Base-by-base conservation (phyloP, 2,888 invertebrate genomes). In the Coenonympha glycerion region DNA sequence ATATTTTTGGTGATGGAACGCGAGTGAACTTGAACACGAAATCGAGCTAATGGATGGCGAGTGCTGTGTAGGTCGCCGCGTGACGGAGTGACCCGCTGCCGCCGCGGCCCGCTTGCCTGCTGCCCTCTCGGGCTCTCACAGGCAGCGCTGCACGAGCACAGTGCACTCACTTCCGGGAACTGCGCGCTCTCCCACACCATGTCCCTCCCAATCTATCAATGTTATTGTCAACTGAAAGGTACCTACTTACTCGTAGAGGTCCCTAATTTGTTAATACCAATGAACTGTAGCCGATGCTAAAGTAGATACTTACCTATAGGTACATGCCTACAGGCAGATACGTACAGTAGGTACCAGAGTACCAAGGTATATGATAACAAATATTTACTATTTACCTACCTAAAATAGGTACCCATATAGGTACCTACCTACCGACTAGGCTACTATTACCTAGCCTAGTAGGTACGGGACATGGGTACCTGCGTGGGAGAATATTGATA, bases 1-100 rank as follows among this genome's bases (percentile, higher is more conserved):
- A 87, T 87, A 87, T 87, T 85, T 87, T 85, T 76, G 86, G 85
- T 85, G 83, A 86, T 86, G 84, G 86, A 84, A 80, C 83, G 79
- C 80, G 77, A 80, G 74, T 86, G 84, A 86, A 86, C 85, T 86
- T 86, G 86, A 85, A 84, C 82, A 85, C 81, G 78, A 81, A 84
- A 71, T 73, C 71, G 70, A 83, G 79, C 79, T 81, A 82, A 84
- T 82, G 82, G 82, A 76, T 77, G 74, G 77, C 76, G 66, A 69
- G 71, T 72, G 69, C 71, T 69, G 73, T 77, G 71, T 80, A 79
- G 78, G 77, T 76, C 79, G 79, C 76, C 75, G 76, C 73, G 76
- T 78, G 81, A 71, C 81, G 77, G 77, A 76, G 65, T 81, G 83
- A 81, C 81, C 82, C 69, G 80, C 76, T 79, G 74, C 74, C 73